Conservation (phyloP, 2,797 vertebrate genomes). For the Tokudaia muenninki region DNA sequence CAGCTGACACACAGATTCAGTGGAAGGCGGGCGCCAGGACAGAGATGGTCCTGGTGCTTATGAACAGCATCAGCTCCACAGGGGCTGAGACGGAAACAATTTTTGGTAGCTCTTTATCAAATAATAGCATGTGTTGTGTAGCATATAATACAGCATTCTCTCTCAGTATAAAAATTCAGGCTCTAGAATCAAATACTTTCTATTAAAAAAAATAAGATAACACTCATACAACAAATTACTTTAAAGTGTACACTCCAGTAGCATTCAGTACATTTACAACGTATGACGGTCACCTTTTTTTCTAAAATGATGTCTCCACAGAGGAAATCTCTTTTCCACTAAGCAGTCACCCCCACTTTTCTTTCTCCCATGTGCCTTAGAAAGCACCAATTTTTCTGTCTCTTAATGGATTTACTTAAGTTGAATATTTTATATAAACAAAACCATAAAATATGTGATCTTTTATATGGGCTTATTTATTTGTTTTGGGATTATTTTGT, state of each 20-base stretch:
- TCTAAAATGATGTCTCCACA: not conserved
- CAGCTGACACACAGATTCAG: not conserved
- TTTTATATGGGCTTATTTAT: not conserved
- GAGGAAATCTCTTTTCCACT: not conserved
- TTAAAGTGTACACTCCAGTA: not conserved
- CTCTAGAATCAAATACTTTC: conserved; percentile 17
- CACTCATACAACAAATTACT: not conserved
- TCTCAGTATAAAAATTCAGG: not conserved
- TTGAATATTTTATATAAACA: not conserved
- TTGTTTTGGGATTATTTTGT: not conserved
- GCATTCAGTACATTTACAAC: not conserved
- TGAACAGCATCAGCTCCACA: not conserved
- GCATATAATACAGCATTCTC: not conserved
- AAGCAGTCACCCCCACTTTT: not conserved
- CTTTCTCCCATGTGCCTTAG: not conserved
- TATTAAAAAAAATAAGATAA: not conserved
- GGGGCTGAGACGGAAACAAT: not conserved
- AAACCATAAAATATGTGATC: not conserved
- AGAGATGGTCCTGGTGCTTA: not conserved
- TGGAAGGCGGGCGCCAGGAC: not conserved
- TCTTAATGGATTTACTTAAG: not conserved
- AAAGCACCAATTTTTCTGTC: not conserved
- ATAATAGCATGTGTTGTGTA: not conserved
- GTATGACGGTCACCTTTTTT: too few relatives aligned
- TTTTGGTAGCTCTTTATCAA: not conserved